Base-by-base conservation (phyloP, 2,888 invertebrate species). In the Dasypogon diadema region DNA sequence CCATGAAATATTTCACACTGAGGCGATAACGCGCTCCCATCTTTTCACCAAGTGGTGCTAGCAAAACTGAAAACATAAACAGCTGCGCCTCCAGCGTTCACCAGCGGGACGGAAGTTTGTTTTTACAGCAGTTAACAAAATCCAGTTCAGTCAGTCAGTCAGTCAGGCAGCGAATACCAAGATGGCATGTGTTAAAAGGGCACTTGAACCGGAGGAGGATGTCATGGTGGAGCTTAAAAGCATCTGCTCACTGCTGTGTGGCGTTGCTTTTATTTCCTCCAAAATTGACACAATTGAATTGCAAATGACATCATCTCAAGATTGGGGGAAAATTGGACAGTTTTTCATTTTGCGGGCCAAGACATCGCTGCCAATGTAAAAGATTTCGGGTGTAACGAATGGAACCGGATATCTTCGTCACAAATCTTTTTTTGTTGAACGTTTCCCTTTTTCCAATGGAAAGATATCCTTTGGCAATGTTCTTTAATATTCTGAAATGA, bases 221-320 rank as follows among this genome's bases (percentile, higher is more conserved):
- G 37, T 42, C 21, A 42, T 42, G 42, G 37, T 12, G 18, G 37
- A 60, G 34, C 21, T 56, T 30, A 26, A 18, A 16, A 48, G 65
- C 65, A 48, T 48, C 46, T 48, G 48, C 48, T n/a, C n/a, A n/a
- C n/a, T n/a, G n/a, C n/a, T n/a, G n/a, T 26, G 26, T 14, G 54
- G 65, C 26, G 65, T 16, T 68, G 65, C 26, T 68, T 68, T 68
- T 68, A 48, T 37, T 24, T 14, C 65, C 26, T 24, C 6, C 6
- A 14, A 68, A 68, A 68, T 68, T 68, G 65, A 48, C 48, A 68
- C 65, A 48, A 68, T 68, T 68, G 65, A 68, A 68, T 68, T 68
- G 65, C 65, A 68, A 68, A 68, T 68, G 65, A 68, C 65, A 68
- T 68, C 65, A 68, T 48, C 48, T 68, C 65, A 26, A 48, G 48